A percentile compares a stretch with the other conserved stretches of the same genome.
Conservation (phyloP, 1,140 invertebrate genomes). For the Hirudo medicinalis region DNA sequence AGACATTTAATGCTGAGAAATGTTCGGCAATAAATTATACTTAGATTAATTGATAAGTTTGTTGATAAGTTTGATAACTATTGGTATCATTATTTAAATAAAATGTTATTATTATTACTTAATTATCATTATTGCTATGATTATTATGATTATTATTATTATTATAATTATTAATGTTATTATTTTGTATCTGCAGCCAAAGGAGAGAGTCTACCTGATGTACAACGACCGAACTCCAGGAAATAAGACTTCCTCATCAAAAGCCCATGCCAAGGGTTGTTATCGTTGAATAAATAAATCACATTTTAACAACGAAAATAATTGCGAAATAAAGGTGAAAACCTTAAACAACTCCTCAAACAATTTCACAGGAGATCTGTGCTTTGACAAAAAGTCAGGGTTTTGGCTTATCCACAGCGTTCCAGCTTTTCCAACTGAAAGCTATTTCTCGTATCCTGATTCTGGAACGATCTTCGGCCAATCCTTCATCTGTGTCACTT, state of each 20-base stretch:
- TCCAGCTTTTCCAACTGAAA: constrained; percentile 59
- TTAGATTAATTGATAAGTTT: no score
- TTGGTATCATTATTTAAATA: no score
- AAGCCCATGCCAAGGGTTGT: constrained; percentile 66
- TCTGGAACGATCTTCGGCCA: constrained; percentile 65
- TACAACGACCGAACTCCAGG: constrained; percentile 73
- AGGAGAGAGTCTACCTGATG: constrained; percentile 45
- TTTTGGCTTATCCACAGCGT: constrained; percentile 85
- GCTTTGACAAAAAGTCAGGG: constrained; percentile 55
- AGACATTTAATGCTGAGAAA: no score
- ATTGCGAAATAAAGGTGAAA: no score
- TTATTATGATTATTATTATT: not conserved
- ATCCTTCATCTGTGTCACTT: constrained; percentile 67
- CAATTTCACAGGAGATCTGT: constrained; percentile 48
- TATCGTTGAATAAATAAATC: not conserved
- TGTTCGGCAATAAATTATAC: no score
- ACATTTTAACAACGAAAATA: not conserved
- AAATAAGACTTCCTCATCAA: constrained; percentile 39
- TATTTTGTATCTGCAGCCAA: constrained; percentile 20
- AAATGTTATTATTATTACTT: constrained; percentile 8
- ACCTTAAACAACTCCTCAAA: no score
- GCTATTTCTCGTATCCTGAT: constrained; percentile 57
- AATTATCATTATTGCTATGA: not conserved
- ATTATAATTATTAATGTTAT: constrained; percentile 15
- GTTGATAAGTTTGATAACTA: no score